Base-by-base conservation (phyloP, 2,888 invertebrate genomes). In the Cephus sareptanus region DNA sequence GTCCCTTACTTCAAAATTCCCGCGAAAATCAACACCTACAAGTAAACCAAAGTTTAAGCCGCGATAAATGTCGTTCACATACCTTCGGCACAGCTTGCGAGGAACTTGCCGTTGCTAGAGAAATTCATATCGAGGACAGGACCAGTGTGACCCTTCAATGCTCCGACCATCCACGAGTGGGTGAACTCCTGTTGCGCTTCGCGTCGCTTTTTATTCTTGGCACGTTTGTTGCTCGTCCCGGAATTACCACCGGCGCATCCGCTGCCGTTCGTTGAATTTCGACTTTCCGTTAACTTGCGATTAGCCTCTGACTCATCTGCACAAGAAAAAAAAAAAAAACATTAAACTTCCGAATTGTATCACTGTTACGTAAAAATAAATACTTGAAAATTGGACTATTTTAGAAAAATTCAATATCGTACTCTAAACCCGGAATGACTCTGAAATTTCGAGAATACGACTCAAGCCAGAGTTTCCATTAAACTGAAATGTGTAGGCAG, bases 11-110 rank as follows among this genome's bases (percentile, higher is more conserved):
- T 56, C 23, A 23, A 56, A 56, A 23, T 56, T 56, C 56, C 56
- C 56, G 56, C 56, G 56, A 23, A 56, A 56, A 56, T 56, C 9
- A 23, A 56, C 9, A 56, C 56, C 23, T 2, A 56, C 40, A 2
- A 1, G 40, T 23, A 23, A 23, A 23, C 56, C 23, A 23, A 9
- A 23, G 9, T 56, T 23, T 56, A 23, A 56, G 23, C 56, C 23
- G 6, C 15, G 9, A 23, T 56, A 23, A 56, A 56, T 23, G 23
- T 23, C 9, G 1, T 56, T 56, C 81, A 93, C 94, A 93, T 94
- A 97, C 97, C 98, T 93, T 96, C 96, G 86, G 96, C 95, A 89
- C 96, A 95, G 80, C 96, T 95, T 81, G 96, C 96, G 89, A 98
- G 93, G 89, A 95, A 97, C 92, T 97, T 98, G 84, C 96, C 97